Conservation (phyloP, 2,797 vertebrate species). For the Sebastes variabilis region DNA sequence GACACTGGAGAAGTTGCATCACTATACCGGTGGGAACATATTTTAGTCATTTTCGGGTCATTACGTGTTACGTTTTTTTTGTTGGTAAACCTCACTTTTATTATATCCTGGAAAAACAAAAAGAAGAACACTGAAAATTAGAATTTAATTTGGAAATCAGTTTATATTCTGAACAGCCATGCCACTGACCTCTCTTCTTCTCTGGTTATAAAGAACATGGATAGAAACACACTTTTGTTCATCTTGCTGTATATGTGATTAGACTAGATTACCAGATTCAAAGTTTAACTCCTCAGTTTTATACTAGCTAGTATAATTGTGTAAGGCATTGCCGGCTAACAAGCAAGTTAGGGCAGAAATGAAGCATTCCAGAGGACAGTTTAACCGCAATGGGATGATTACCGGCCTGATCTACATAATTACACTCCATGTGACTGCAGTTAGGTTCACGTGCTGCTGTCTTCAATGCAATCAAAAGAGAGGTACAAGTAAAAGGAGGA, state of each 20-base stretch:
- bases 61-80: not conserved
- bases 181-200: not conserved
- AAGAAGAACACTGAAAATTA: not conserved
- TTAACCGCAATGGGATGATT: not conserved
- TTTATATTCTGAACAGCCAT: not conserved
- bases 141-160: not conserved
- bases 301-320: not conserved
- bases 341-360: not conserved
- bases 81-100: not conserved
- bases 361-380: not conserved
- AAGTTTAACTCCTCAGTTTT: not conserved
- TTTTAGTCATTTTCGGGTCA: not conserved
- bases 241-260: not conserved
- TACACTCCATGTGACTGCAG: conserved; percentile 41
- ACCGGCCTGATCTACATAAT: conserved; percentile 11
- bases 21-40: not conserved
- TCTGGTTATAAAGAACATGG: not conserved
- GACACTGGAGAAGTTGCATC: not conserved
- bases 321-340: not conserved
- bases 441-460: conserved; percentile 13
- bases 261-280: not conserved
- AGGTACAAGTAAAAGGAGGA: not conserved
- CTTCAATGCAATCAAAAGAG: not conserved
- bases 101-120: not conserved
- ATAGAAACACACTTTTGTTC: not conserved